Percentiles rank a stretch among this genome's conserved stretches.
These are phyloP conservation scores for Encarsia formosa DNA, from an alignment of 2,888 invertebrate species.

Conservation along the genomic window DNA sequence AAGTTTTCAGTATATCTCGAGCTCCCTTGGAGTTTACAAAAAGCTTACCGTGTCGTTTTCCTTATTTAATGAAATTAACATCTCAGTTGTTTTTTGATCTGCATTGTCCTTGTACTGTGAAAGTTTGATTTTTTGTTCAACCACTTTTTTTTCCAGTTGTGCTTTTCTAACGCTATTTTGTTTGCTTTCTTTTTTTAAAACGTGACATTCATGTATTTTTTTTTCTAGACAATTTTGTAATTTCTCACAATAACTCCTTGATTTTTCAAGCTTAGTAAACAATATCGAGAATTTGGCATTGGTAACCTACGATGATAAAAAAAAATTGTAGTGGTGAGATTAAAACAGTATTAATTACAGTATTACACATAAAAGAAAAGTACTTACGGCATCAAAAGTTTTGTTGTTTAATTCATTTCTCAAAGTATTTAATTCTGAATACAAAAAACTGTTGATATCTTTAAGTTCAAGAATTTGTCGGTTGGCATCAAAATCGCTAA, in stretches of 20 bases:
- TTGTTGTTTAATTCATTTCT: constrained; percentile 37
- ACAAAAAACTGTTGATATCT: constrained; percentile 40
- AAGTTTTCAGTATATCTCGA: neutral
- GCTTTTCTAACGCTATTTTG: constrained; percentile 57
- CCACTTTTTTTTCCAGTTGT: constrained; percentile 55
- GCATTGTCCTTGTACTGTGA: constrained; percentile 42
- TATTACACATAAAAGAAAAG: neutral
- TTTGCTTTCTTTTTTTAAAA: constrained; percentile 54
- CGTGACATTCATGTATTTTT: constrained; percentile 46
- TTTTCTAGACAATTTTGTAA: constrained; percentile 46
- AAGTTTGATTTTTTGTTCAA: constrained; percentile 50
- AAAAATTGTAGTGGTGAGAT: neutral
- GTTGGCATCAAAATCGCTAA: constrained; percentile 37
- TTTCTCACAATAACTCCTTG: constrained; percentile 40
- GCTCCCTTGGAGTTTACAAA: neutral
- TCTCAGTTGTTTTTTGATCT: constrained; percentile 41
- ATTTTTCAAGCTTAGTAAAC: constrained; percentile 41
- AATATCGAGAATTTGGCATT: constrained; percentile 40
- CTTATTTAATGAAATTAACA: constrained; percentile 39
- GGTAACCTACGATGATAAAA: constrained; percentile 32
- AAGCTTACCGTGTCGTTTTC: constrained; percentile 42
- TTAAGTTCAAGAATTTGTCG: constrained; percentile 40
- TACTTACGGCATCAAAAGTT: constrained; percentile 35
- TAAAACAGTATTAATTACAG: neutral
- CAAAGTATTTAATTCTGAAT: constrained; percentile 38